These are phyloP conservation scores for Lepus europaeus DNA, from an alignment of 2,113 vertebrate genomes.

Conservation along the genomic window DNA sequence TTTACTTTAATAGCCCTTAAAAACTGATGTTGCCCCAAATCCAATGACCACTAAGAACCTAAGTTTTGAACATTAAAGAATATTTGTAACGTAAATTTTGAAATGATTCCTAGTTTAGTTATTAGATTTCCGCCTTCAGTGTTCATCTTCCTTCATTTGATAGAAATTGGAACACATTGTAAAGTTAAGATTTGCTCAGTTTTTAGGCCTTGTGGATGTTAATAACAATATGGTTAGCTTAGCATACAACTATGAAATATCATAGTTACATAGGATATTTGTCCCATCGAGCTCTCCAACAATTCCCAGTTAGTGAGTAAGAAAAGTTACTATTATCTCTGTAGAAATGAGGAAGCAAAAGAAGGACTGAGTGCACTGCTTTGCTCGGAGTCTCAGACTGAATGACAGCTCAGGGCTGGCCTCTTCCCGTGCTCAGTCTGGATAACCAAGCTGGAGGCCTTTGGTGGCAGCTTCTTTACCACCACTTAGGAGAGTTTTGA, in stretches of 20 bases:
- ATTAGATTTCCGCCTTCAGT: background rate
- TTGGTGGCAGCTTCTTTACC: background rate
- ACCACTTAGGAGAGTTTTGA: background rate
- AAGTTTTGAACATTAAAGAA: background rate
- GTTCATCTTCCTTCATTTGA: background rate
- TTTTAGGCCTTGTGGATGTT: background rate
- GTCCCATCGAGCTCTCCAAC: background rate
- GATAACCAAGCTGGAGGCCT: background rate
- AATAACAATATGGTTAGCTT: background rate
- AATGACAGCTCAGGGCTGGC: background rate
- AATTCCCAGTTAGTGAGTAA: background rate
- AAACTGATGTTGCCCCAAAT: background rate
- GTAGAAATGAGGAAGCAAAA: background rate
- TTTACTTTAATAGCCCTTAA: background rate
- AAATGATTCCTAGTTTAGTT: background rate
- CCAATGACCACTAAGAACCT: background rate
- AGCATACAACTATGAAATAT: background rate
- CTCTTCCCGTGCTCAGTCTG: no score
- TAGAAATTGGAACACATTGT: background rate
- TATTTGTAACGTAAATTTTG: background rate
- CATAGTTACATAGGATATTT: background rate
- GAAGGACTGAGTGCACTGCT: background rate
- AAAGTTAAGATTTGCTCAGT: background rate
- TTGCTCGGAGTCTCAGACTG: background rate
- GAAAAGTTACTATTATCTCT: background rate